A percentile compares a stretch with the other conserved stretches of the same genome.
phyloP scores from a whole-genome alignment of 2,113 vertebrate species.

The Phyllopteryx taeniolatus region DNA sequence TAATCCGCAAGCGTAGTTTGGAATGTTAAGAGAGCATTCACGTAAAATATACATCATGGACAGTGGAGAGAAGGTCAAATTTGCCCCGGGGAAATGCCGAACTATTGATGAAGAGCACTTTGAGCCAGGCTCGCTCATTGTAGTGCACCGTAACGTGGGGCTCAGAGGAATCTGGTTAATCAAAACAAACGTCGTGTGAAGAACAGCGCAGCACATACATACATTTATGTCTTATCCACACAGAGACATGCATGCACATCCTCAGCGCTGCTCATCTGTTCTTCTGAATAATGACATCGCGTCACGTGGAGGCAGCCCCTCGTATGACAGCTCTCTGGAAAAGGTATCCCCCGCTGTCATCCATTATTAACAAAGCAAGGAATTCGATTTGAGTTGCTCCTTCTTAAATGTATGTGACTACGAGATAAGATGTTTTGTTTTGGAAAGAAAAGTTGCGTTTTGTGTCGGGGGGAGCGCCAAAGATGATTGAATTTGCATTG shows the following conservation, averaged over 20 bases:
- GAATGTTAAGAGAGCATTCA: neutral
- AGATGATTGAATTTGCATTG: too few relatives aligned
- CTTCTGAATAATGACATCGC: slow-evolving; percentile 34
- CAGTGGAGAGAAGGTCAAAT: neutral
- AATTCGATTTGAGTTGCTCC: slow-evolving; percentile 10
- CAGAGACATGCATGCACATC: neutral
- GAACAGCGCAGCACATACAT: slow-evolving; percentile 17
- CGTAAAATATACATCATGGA: neutral
- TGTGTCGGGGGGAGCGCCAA: too few relatives aligned
- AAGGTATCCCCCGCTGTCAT: slow-evolving; percentile 40
- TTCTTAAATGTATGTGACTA: slow-evolving; percentile 22
- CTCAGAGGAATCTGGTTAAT: slow-evolving; percentile 7
- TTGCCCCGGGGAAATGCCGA: slow-evolving; percentile 10
- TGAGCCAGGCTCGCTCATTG: neutral
- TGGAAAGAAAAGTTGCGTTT: too few relatives aligned
- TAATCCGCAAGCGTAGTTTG: neutral
- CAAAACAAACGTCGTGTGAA: slow-evolving; percentile 4
- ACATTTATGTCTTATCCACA: slow-evolving; percentile 14
- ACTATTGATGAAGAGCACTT: slow-evolving; percentile 18
- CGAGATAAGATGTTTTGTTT: neutral
- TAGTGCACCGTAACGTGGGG: neutral
- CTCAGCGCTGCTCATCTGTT: slow-evolving; percentile 15
- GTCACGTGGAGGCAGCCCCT: slow-evolving; percentile 18
- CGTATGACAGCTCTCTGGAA: slow-evolving; percentile 20
- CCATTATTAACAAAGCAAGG: slow-evolving; percentile 16